Evolutionary conservation across 2,797 vertebrate genomes (phyloP), one percentile per base, ranked within the genome.

Genomic region (Sternotherus odoratus): DNA sequence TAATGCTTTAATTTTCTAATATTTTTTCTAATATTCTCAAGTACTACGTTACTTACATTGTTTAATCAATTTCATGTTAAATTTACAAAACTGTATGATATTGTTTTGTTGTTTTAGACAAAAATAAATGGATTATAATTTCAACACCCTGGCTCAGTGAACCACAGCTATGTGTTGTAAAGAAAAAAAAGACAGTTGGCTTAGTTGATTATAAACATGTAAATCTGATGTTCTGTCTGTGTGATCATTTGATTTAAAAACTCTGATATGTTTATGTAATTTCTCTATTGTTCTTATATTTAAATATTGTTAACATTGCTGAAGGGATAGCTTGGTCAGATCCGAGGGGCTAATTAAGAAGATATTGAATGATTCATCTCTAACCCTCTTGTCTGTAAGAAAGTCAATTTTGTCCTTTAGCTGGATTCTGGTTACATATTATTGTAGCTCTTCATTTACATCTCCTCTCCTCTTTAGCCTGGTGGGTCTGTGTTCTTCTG

Each of bases 1-100:
- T 87, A 91, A 96, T 83, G 86, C 93, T 96, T 93, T 94, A 53
- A 92, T 96, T 97, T 95, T 91, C 72, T 95, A 86, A 93, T 94
- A 77, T 86, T 92, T 95, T 57, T 89, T 79, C 90, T 93, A 91
- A 95, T 85, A 87, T 85, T 89, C 78, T 79, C 78, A 82, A 66
- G 1, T 77, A 82, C 79, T 0, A 1, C 10, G 53, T 88, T 83
- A 16, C 84, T 96, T 60, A 36, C 69, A 33, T 86, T 53, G 7
- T 48, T 87, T 79, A 97, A 96, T 93, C 82, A 39, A 79, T 93
- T 97, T 95, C 79, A 92, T 79, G 82, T 92, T 50, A 86, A 81
- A 95, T 92, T 87, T 90, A 39, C 33, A 43, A 54, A 93, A 39
- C 3, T 43, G 66, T 82, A n/a, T 72, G 63, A 4, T 23, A 49